Conservation (phyloP, 35 echinoderm and acorn worm genomes). For the Stichopus chloronotus region DNA sequence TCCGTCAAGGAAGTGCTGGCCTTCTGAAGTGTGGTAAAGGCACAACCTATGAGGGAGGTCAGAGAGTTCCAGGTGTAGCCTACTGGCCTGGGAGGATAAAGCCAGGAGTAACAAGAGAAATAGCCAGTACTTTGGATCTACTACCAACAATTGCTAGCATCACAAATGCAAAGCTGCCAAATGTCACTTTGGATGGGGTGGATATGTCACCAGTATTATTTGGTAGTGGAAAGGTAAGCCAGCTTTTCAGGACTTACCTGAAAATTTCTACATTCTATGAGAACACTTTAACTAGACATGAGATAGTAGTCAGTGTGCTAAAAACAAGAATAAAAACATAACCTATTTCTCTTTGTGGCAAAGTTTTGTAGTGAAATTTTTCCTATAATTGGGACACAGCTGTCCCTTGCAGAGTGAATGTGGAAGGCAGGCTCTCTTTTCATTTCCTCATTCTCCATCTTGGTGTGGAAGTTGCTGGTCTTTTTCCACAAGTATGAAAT, state of each 20-base stretch:
- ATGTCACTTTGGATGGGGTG: constrained; percentile 80
- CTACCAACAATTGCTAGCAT: constrained; percentile 91
- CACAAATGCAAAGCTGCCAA: constrained; percentile 71
- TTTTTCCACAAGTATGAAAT: too few species aligned
- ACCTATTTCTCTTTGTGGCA: too few species aligned
- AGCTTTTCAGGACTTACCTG: neutral
- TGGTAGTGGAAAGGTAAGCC: constrained; percentile 62
- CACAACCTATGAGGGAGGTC: constrained; percentile 95
- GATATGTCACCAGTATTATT: constrained; percentile 92
- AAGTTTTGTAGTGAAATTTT: too few species aligned
- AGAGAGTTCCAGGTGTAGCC: constrained; percentile 88
- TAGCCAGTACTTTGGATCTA: constrained; percentile 84
- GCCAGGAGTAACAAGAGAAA: constrained; percentile 77
- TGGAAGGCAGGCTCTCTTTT: too few species aligned
- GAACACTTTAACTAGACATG: too few species aligned
- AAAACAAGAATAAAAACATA: too few species aligned
- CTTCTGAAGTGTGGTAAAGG: constrained; percentile 96
- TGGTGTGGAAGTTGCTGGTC: too few species aligned
- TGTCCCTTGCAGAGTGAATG: too few species aligned
- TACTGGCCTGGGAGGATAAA: constrained; percentile 85
- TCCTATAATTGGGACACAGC: too few species aligned
- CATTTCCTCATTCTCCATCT: too few species aligned
- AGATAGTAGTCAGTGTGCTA: too few species aligned
- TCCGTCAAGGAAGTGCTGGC: constrained; percentile 80
- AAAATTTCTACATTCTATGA: too few species aligned